phyloP scores from a whole-genome alignment of 2,797 vertebrate genomes.

The Clangula hyemalis region DNA sequence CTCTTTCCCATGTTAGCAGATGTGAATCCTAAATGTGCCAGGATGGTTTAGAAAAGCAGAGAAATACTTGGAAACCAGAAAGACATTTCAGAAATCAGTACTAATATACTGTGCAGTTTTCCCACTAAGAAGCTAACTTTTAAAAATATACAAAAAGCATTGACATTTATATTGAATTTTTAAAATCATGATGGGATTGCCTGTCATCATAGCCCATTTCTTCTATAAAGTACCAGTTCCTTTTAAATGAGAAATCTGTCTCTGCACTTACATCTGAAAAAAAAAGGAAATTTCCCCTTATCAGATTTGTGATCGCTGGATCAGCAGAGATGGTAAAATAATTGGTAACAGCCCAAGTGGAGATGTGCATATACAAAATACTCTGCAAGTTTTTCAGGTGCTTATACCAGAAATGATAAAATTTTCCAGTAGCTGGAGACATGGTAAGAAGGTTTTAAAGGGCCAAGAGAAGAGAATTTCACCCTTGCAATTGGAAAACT shows the following conservation, averaged over 20 bases:
- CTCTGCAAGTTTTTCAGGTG: background rate
- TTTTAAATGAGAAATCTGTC: background rate
- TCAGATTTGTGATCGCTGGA: background rate
- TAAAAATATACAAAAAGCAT: background rate
- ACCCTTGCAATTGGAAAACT: background rate
- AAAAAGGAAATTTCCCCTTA: background rate
- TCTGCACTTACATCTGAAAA: background rate
- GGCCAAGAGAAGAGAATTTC: constrained; percentile 2
- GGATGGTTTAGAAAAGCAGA: constrained; percentile 19
- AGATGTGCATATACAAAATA: background rate
- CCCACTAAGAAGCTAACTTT: background rate
- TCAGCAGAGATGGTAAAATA: background rate
- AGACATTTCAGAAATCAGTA: background rate
- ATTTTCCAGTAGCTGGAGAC: background rate
- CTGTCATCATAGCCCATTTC: background rate
- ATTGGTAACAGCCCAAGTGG: background rate
- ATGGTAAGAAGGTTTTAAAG: background rate
- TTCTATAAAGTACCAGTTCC: background rate
- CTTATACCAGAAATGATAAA: background rate
- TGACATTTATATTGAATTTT: background rate
- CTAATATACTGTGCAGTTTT: background rate
- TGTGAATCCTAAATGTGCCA: constrained; percentile 45
- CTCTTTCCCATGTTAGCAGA: constrained; percentile 42
- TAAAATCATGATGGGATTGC: background rate
- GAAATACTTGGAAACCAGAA: constrained; percentile 25